Evolutionary conservation across 2,888 invertebrate species (phyloP), one percentile per base, ranked within the genome.

Genomic region (Leptopilina drosophilae): DNA sequence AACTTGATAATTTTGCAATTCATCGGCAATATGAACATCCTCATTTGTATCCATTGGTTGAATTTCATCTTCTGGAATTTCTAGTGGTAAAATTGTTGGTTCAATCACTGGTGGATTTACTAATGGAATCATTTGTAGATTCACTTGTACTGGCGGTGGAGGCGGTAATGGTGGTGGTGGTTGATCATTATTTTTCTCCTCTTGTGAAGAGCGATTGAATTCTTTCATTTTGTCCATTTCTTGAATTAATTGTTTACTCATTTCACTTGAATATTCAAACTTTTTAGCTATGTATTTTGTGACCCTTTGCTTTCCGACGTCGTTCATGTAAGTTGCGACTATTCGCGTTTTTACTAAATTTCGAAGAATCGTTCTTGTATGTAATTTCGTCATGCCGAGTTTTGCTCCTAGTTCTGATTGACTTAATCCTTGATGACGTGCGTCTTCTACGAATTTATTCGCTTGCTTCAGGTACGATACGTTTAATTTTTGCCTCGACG

Each of bases 281-380:
- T 87, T 90, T 66, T 89, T 89, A 0, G 91, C 89, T 1, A 92
- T 91, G 87, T 89, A 93, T 87, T 92, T 93, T 11, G 92, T 91
- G 0, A 93, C 91, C 65, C 94, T 91, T 84, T 94, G 94, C 62
- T 94, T 92, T 9, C 94, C 94, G 64, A 92, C 88, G 84, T 94
- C 94, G 66, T 93, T 92, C 88, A 93, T 92, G 82, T 93, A 93
- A 1, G 92, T 92, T 12, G 93, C 92, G 6, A 94, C 90, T n/a
- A 92, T 85, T 81, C 89, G 90, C 46, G 85, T 83, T 79, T 90
- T 93, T 59, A 90, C 89, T 26, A 94, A 86, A 83, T 92, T 93
- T 56, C 93, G 92, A n/a, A 93, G 77, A 56, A 93, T 85, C 5
- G 92, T 91, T 1, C 94, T 90, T 1, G 93, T 89, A n/a, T 92